Evolutionary conservation across 2,113 vertebrate genomes (phyloP).

Genomic region (Gadus macrocephalus): DNA sequence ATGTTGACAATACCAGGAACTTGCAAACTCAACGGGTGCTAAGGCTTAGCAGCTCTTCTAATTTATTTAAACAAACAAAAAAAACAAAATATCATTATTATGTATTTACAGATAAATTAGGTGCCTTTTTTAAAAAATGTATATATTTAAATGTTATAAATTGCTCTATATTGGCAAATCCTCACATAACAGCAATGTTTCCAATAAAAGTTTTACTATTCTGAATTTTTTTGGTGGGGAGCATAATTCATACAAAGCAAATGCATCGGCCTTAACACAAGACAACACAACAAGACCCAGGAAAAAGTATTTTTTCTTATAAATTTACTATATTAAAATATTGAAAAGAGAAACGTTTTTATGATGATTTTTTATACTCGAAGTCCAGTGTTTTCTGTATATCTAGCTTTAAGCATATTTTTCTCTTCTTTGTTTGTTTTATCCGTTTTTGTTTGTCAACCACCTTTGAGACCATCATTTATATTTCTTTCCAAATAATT

Average conservation of each 20-base stretch:
- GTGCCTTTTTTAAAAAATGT: conserved; percentile 22
- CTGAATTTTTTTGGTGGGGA: conserved; percentile 6
- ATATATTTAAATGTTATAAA: conserved; percentile 26
- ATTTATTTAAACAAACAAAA: conserved; percentile 67
- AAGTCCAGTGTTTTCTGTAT: conserved; percentile 47
- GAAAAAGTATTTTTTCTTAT: conserved; percentile 36
- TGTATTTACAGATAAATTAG: conserved; percentile 35
- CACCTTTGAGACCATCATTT: conserved; percentile 34
- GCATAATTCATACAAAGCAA: conserved; percentile 2
- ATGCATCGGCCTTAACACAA: conserved; percentile 21
- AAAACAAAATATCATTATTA: conserved; percentile 31
- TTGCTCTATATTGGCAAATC: conserved; percentile 13
- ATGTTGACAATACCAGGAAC: conserved; percentile 44
- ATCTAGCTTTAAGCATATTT: conserved; percentile 24
- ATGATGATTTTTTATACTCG: conserved; percentile 38
- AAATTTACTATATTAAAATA: conserved; percentile 24
- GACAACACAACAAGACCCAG: conserved; percentile 26
- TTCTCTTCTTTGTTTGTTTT: neutral
- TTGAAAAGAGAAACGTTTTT: conserved; percentile 31
- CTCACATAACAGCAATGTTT: conserved; percentile 16
- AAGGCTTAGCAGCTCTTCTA: conserved; percentile 55
- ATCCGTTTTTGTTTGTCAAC: conserved; percentile 21
- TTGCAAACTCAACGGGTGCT: conserved; percentile 41
- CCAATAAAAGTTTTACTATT: neutral
- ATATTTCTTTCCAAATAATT: conserved; percentile 18